Percentiles rank a stretch among this genome's conserved stretches.
These are phyloP conservation scores for Vireo altiloquus DNA, from an alignment of 2,113 vertebrate genomes.

Conservation along the genomic window DNA sequence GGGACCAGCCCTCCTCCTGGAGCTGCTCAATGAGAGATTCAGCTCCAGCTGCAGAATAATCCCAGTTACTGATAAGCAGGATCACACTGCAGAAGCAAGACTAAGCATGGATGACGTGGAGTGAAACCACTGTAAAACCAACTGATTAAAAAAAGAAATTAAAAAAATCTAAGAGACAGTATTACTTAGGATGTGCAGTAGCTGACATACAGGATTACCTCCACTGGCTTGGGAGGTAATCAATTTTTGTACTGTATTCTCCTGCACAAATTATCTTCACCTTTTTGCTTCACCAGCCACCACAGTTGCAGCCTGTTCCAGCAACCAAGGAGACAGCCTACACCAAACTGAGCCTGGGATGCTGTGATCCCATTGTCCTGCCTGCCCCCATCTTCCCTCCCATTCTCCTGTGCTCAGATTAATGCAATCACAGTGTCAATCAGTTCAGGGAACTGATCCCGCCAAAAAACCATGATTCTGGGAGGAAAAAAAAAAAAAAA, in stretches of 20 bases:
- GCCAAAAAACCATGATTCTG: background rate
- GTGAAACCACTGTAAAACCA: background rate
- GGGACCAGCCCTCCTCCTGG: background rate
- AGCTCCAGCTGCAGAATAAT: background rate
- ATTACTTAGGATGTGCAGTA: background rate
- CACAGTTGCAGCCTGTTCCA: background rate
- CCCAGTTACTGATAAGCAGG: background rate
- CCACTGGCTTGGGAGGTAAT: background rate
- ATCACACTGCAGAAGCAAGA: background rate
- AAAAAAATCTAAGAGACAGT: background rate
- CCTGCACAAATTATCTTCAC: background rate
- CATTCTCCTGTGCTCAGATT: background rate
- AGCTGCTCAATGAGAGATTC: background rate
- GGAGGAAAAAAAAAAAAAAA: background rate
- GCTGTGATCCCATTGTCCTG: background rate
- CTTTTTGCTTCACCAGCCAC: background rate
- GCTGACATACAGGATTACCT: background rate
- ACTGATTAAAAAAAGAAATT: background rate
- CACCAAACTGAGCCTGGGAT: background rate
- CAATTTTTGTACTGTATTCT: background rate
- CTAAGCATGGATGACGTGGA: background rate
- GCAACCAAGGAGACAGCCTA: background rate
- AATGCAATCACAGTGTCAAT: background rate
- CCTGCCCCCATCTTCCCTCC: background rate
- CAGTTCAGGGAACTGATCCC: background rate